phyloP scores from a whole-genome alignment of 2,113 vertebrate species.

The Psettodes erumei region DNA sequence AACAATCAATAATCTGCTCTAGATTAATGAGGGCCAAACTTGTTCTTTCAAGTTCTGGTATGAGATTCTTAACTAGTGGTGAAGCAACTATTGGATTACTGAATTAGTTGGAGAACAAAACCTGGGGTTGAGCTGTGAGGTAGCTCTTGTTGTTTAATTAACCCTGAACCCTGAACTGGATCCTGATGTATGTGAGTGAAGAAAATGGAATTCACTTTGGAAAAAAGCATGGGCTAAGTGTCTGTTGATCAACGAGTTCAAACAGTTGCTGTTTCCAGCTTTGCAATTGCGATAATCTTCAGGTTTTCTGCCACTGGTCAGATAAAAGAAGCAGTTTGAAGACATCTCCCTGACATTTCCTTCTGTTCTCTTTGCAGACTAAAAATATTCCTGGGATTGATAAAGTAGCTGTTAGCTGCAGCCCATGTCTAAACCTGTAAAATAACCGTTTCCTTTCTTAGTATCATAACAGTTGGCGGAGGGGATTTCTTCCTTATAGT shows the following conservation, averaged over 20 bases:
- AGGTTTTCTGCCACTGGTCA: not conserved
- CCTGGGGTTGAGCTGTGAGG: no score
- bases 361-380: not conserved
- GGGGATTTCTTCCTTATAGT: conserved; percentile 33
- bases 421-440: not conserved
- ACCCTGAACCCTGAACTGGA: not conserved
- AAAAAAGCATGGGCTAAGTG: not conserved
- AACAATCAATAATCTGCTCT: conserved; percentile 18
- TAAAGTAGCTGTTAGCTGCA: not conserved
- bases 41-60: not conserved
- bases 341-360: not conserved
- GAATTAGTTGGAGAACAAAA: not conserved
- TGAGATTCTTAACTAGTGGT: not conserved
- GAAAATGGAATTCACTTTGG: not conserved
- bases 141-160: no score
- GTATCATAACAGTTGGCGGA: not conserved
- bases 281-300: not conserved
- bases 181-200: not conserved
- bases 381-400: no score
- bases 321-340: not conserved
- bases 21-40: not conserved
- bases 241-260: not conserved
- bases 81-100: not conserved
- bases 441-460: conserved; percentile 14
- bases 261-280: not conserved